Percentiles rank a stretch among this genome's conserved stretches.
Evolutionary conservation across 1,140 invertebrate genomes (phyloP).

Genomic region (Matsumurasca onukii): DNA sequence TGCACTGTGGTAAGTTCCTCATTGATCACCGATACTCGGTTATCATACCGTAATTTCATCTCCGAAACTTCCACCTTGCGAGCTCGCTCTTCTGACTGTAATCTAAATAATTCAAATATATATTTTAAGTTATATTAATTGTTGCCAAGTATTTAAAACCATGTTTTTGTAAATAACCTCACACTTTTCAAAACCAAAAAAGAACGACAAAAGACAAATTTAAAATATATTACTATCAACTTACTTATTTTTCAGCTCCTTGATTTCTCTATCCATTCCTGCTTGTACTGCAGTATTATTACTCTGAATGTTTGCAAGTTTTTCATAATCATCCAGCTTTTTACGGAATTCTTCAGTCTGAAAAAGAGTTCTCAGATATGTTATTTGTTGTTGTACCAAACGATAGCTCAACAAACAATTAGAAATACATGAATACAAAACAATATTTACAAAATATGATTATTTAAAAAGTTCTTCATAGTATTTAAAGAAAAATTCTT

Average conservation of each 20-base stretch:
- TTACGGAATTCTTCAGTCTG: conserved; percentile 78
- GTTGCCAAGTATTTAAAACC: not conserved
- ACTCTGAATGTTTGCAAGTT: conserved; percentile 77
- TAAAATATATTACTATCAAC: too few relatives aligned
- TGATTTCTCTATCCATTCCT: conserved; percentile 72
- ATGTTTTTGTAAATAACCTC: not conserved
- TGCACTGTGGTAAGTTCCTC: conserved; percentile 86
- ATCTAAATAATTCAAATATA: conserved; percentile 49
- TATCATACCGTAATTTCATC: conserved; percentile 86
- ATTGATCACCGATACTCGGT: conserved; percentile 78
- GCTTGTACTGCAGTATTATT: conserved; percentile 72
- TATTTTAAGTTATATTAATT: conserved; percentile 25
- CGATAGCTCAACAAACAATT: too few relatives aligned
- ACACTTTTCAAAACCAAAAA: not conserved
- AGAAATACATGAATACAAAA: too few relatives aligned
- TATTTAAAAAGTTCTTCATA: not conserved
- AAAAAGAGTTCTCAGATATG: conserved; percentile 36
- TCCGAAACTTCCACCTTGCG: conserved; percentile 82
- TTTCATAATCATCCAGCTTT: conserved; percentile 84
- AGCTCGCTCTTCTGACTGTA: conserved; percentile 75
- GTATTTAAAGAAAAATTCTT: not conserved
- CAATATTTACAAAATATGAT: too few relatives aligned
- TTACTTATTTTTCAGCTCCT: conserved; percentile 64
- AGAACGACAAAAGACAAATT: too few relatives aligned
- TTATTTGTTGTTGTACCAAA: not conserved